These are phyloP conservation scores for Drosophila niveifrons DNA, from an alignment of 2,888 invertebrate genomes.

Conservation along the genomic window DNA sequence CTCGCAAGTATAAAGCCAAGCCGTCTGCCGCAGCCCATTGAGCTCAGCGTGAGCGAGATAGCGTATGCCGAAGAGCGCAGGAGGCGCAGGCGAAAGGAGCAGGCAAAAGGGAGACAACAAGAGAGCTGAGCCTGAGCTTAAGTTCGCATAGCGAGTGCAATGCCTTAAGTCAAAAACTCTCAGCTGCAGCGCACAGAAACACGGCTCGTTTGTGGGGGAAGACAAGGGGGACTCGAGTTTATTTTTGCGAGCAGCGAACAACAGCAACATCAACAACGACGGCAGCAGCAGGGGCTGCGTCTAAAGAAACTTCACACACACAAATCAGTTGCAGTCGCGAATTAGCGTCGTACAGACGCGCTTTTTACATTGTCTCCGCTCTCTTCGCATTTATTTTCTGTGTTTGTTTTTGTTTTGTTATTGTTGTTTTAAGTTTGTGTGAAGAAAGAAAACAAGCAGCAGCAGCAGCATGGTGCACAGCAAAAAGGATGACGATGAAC, in stretches of 20 bases:
- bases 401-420: slow-evolving; percentile 6
- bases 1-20: slow-evolving; percentile 22
- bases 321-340: slow-evolving; percentile 79
- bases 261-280: background rate
- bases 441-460: background rate
- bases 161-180: slow-evolving; percentile 32
- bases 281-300: slow-evolving; percentile 32
- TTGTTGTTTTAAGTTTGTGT: slow-evolving; percentile 12
- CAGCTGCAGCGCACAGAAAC: slow-evolving; percentile 10
- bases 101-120: slow-evolving; percentile 8
- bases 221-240: background rate
- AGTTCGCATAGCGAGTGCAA: slow-evolving; percentile 45
- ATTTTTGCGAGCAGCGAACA: slow-evolving; percentile 43
- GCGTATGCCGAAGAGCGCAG: slow-evolving; percentile 1
- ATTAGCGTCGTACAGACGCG: slow-evolving; percentile 74
- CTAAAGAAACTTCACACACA: slow-evolving; percentile 62
- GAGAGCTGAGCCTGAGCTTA: slow-evolving; percentile 4
- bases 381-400: background rate
- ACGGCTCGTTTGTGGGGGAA: background rate
- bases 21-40: slow-evolving; percentile 9
- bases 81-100: background rate
- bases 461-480: slow-evolving; percentile 56
- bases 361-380: slow-evolving; percentile 32
- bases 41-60: background rate
- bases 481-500: slow-evolving; percentile 60